phyloP scores from a whole-genome alignment of 2,797 vertebrate genomes.

The Danio tinwini region DNA sequence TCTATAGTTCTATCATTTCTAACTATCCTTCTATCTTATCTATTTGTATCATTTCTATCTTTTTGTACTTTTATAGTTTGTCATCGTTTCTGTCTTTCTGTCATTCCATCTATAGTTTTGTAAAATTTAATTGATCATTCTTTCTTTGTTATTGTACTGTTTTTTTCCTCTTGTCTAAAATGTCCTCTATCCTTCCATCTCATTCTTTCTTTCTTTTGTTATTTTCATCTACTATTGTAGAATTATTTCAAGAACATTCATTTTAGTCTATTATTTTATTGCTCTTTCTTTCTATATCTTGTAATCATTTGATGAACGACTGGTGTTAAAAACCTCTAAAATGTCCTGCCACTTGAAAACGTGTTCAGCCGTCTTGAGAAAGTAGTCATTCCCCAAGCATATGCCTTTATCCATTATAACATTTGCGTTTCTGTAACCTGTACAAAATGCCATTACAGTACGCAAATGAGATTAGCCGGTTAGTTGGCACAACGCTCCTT shows the following conservation, averaged over 20 bases:
- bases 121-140: not conserved
- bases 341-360: not conserved
- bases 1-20: not conserved
- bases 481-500: slow-evolving; percentile 8
- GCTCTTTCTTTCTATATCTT: not conserved
- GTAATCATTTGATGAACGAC: not conserved
- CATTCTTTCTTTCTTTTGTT: too few species aligned
- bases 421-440: not conserved
- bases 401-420: not conserved
- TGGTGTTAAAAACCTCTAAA: not conserved
- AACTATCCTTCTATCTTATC: not conserved
- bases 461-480: not conserved
- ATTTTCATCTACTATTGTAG: too few species aligned
- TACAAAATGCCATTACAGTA: slow-evolving; percentile 23
- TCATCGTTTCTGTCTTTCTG: not conserved
- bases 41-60: not conserved
- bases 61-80: not conserved
- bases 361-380: not conserved
- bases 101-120: not conserved
- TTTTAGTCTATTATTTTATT: too few species aligned
- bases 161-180: not conserved
- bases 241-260: too few species aligned
- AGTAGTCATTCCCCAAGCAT: not conserved
- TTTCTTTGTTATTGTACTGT: not conserved
- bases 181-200: too few species aligned